Evolutionary conservation across 2,113 vertebrate genomes (phyloP).

Genomic region (Delphinus delphis): DNA sequence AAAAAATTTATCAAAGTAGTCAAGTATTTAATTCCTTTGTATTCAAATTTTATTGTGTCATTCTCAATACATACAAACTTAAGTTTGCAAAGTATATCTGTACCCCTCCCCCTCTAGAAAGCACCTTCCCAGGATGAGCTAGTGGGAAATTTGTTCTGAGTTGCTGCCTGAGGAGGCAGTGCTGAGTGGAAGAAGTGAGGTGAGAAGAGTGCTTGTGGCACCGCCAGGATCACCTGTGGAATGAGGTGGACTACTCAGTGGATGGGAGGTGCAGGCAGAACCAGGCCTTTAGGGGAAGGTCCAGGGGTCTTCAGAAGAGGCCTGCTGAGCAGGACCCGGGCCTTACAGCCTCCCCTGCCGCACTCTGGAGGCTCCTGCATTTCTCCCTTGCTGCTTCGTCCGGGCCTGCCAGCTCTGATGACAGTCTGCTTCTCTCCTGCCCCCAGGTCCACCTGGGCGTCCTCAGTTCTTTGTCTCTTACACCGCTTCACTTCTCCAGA

Average conservation of each 20-base stretch:
- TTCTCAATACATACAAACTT: not conserved
- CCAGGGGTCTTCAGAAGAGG: not conserved
- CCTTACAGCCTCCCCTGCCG: not conserved
- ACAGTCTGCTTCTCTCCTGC: not conserved
- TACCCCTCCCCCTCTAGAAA: not conserved
- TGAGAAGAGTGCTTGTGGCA: not conserved
- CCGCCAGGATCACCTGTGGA: not conserved
- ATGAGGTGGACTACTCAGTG: not conserved
- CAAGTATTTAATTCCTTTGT: constrained; percentile 30
- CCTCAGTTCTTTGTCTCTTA: not conserved
- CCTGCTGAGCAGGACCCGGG: not conserved
- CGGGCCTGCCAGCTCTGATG: not conserved
- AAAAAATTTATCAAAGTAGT: constrained; percentile 16
- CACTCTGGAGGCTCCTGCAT: too few species aligned
- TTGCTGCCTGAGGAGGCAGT: not conserved
- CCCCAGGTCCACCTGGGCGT: not conserved
- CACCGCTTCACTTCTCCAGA: not conserved
- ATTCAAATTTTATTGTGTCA: constrained; percentile 46
- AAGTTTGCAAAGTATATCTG: not conserved
- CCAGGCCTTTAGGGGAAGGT: not conserved
- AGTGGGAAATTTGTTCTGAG: not conserved
- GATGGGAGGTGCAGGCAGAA: not conserved
- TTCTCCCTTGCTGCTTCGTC: not conserved
- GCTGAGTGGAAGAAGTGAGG: not conserved
- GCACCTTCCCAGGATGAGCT: not conserved